phyloP scores from a whole-genome alignment of 2,888 invertebrate species.

The Lasiommata megera region DNA sequence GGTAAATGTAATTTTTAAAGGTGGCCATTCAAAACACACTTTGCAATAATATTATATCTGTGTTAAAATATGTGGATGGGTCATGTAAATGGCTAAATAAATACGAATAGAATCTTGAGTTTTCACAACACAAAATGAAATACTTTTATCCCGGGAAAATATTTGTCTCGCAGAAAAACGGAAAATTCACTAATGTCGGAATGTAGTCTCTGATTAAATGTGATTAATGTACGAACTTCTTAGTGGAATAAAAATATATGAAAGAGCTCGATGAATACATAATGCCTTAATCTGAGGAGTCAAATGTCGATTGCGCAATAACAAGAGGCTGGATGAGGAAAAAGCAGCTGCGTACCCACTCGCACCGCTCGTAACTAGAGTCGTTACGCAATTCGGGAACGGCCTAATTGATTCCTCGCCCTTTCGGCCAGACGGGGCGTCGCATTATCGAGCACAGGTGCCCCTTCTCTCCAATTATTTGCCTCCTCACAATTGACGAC shows the following conservation, averaged over 20 bases:
- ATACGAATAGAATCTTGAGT: no score
- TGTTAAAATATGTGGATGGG: no score
- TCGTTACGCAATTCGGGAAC: slow-evolving; percentile 76
- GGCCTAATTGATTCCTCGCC: slow-evolving; percentile 80
- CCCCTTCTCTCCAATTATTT: slow-evolving; percentile 63
- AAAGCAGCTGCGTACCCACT: slow-evolving; percentile 74
- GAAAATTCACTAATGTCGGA: background rate
- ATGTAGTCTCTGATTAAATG: background rate
- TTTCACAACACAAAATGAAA: no score
- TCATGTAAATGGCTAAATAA: no score
- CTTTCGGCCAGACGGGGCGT: slow-evolving; percentile 75
- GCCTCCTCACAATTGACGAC: slow-evolving; percentile 65
- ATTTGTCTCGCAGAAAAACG: background rate
- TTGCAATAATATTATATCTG: no score
- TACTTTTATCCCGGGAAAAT: background rate
- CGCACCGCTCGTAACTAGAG: slow-evolving; percentile 75
- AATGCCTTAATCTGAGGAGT: slow-evolving; percentile 72
- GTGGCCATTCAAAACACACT: no score
- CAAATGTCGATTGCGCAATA: slow-evolving; percentile 74
- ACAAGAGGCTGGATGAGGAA: slow-evolving; percentile 76
- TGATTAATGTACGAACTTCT: background rate
- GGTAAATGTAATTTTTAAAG: no score
- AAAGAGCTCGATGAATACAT: slow-evolving; percentile 65
- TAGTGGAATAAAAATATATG: slow-evolving; percentile 49
- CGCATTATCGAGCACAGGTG: slow-evolving; percentile 79